Evolutionary conservation across 2,888 invertebrate species (phyloP).

Genomic region (Agonopterix subpropinquella): DNA sequence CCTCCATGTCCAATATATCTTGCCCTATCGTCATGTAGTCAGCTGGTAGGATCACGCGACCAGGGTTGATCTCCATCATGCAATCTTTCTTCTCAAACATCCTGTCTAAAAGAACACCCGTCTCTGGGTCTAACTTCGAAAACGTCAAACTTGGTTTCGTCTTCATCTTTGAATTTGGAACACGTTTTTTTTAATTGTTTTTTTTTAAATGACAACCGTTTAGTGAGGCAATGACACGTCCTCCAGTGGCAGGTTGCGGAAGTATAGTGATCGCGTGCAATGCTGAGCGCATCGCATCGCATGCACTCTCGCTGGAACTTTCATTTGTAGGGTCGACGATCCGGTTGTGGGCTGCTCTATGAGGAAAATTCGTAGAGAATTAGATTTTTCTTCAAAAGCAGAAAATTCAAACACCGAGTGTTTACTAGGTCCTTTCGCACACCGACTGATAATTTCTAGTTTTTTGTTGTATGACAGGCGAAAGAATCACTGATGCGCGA

Average conservation of each 20-base stretch:
- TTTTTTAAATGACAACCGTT: slow-evolving; percentile 6
- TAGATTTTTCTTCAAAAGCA: too few relatives aligned
- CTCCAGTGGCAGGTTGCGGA: slow-evolving; percentile 26
- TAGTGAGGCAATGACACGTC: slow-evolving; percentile 6
- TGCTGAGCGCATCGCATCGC: slow-evolving; percentile 24
- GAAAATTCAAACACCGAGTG: too few relatives aligned
- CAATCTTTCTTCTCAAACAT: slow-evolving; percentile 82
- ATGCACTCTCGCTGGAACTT: slow-evolving; percentile 46
- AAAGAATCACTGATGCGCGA: too few relatives aligned
- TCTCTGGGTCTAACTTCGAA: slow-evolving; percentile 76
- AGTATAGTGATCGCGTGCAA: slow-evolving; percentile 45
- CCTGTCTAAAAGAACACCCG: slow-evolving; percentile 76
- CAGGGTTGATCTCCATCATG: slow-evolving; percentile 84
- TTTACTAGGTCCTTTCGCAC: too few relatives aligned
- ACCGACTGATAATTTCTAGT: too few relatives aligned
- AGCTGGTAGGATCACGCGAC: slow-evolving; percentile 81
- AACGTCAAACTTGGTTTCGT: slow-evolving; percentile 62
- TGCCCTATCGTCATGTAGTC: slow-evolving; percentile 81
- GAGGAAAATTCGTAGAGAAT: too few relatives aligned
- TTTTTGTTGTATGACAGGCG: too few relatives aligned
- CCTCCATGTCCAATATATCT: slow-evolving; percentile 81
- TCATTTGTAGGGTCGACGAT: slow-evolving; percentile 24
- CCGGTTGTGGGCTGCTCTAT: not conserved
- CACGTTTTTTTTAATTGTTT: slow-evolving; percentile 9
- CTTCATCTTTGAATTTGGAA: slow-evolving; percentile 37